phyloP scores from a whole-genome alignment of 2,113 vertebrate genomes.

The Megaceryle maxima region DNA sequence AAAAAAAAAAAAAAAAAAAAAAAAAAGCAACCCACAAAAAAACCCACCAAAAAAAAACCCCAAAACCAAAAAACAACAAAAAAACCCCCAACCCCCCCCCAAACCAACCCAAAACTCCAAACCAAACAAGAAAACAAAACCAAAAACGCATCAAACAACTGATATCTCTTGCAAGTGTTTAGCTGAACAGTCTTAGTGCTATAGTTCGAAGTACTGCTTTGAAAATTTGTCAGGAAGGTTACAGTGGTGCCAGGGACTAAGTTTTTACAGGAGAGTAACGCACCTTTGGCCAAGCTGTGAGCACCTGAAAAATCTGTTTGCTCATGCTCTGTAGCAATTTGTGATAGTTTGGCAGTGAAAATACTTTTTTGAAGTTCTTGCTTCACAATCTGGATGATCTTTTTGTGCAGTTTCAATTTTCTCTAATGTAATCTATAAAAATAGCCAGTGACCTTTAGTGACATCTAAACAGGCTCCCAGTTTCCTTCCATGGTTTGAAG shows the following conservation, averaged over 20 bases:
- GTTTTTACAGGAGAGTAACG: not conserved
- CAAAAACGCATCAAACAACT: not conserved
- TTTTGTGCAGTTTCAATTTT: not conserved
- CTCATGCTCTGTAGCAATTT: not conserved
- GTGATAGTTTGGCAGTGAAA: not conserved
- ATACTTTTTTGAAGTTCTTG: not conserved
- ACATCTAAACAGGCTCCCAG: not conserved
- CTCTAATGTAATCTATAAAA: constrained; percentile 28
- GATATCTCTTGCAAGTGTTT: not conserved
- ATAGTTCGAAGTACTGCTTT: not conserved
- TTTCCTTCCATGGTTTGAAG: constrained; percentile 59
- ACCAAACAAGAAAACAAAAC: not conserved
- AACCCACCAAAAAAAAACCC: too few species aligned
- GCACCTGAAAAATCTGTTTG: not conserved
- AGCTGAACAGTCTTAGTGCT: not conserved
- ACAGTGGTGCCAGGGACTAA: not conserved
- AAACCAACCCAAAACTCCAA: not conserved
- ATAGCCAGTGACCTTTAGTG: constrained; percentile 43
- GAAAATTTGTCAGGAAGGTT: not conserved
- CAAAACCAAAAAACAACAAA: not conserved
- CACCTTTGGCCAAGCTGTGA: not conserved
- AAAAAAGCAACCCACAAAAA: too few species aligned
- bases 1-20: too few species aligned
- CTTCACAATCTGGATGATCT: not conserved
- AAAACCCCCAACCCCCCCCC: not conserved